A percentile compares a stretch with the other conserved stretches of the same genome.
phyloP scores from a whole-genome alignment of 1,140 invertebrate genomes.

The Ips typographus region DNA sequence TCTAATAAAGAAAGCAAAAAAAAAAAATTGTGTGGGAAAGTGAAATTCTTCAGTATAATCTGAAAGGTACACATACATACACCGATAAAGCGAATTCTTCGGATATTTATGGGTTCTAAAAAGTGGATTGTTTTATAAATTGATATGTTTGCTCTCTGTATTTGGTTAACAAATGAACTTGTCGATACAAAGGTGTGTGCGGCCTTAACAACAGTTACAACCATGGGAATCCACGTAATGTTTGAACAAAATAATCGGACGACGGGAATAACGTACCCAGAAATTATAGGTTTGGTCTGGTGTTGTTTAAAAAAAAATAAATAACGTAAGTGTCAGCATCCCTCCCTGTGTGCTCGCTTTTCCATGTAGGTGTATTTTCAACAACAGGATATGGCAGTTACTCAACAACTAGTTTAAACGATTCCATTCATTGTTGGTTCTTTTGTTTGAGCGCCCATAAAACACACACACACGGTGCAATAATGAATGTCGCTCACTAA shows the following conservation, averaged over 20 bases:
- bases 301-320: background rate
- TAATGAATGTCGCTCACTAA: constrained; percentile 13
- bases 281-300: constrained; percentile 11
- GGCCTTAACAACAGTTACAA: constrained; percentile 18
- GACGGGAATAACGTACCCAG: constrained; percentile 6
- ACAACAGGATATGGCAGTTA: constrained; percentile 24
- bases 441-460: constrained; percentile 19
- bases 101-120: constrained; percentile 29
- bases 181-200: constrained; percentile 31
- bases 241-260: constrained; percentile 22
- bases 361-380: constrained; percentile 4
- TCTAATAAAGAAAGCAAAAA: constrained; percentile 10
- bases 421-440: constrained; percentile 26
- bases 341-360: background rate
- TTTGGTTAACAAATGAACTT: constrained; percentile 34
- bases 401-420: constrained; percentile 24
- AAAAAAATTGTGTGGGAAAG: constrained; percentile 19
- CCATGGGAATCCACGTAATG: constrained; percentile 32
- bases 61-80: constrained; percentile 15
- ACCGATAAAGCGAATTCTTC: constrained; percentile 32
- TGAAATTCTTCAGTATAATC: constrained; percentile 6
- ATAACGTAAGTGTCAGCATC: background rate
- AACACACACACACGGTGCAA: constrained; percentile 7
- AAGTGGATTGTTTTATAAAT: constrained; percentile 34
- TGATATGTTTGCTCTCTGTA: constrained; percentile 29